Evolutionary conservation across 1,140 invertebrate genomes (phyloP).

Genomic region (Hyphantria cunea): DNA sequence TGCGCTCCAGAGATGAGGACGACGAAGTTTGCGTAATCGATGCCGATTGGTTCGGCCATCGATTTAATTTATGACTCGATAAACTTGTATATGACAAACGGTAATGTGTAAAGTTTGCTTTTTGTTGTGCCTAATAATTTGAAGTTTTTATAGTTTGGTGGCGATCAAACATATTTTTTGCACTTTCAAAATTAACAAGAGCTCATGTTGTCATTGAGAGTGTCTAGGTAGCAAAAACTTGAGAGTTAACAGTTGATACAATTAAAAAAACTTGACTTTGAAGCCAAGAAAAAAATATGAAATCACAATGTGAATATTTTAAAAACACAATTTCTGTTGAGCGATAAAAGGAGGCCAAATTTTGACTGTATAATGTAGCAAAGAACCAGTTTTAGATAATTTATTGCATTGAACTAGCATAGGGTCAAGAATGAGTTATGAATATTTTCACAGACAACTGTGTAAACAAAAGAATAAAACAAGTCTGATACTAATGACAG

Average conservation of each 20-base stretch:
- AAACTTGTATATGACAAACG: constrained; percentile 6
- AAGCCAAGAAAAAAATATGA: neutral
- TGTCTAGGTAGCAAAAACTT: neutral
- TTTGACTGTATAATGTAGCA: neutral
- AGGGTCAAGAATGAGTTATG: constrained; percentile 5
- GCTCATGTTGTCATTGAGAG: no score
- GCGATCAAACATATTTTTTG: neutral
- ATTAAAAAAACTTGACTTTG: no score
- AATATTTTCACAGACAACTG: neutral
- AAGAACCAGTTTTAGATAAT: constrained; percentile 12
- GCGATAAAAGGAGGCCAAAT: constrained; percentile 1
- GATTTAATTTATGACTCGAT: constrained; percentile 25
- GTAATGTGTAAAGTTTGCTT: neutral
- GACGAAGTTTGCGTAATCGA: constrained; percentile 51
- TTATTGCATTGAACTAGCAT: constrained; percentile 9
- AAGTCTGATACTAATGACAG: neutral
- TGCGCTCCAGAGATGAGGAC: constrained; percentile 44
- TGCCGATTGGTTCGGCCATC: constrained; percentile 13
- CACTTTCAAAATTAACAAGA: neutral
- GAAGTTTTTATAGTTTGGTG: neutral
- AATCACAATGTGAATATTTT: neutral
- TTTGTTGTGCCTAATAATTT: constrained; percentile 3
- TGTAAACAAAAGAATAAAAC: neutral
- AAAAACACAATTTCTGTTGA: neutral
- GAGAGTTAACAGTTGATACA: neutral